Percentiles rank a stretch among this genome's conserved stretches.
Conservation (phyloP, 2,888 invertebrate genomes). For the Dryobotodes eremita region DNA sequence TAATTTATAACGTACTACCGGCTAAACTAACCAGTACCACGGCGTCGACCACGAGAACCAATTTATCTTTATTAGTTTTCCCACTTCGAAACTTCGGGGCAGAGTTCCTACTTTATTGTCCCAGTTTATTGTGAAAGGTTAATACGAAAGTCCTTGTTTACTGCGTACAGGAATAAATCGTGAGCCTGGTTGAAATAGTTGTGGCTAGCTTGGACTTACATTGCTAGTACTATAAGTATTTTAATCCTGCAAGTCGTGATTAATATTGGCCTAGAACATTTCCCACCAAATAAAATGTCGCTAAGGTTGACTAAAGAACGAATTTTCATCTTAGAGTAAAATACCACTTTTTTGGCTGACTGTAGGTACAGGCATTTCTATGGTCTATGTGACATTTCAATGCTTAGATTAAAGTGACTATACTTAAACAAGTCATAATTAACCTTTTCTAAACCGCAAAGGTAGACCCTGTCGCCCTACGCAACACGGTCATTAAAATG, state of each 20-base stretch:
- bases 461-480: background rate
- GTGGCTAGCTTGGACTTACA: background rate
- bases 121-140: conserved; percentile 41
- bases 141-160: conserved; percentile 36
- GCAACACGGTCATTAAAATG: background rate
- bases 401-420: background rate
- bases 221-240: background rate
- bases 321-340: background rate
- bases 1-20: conserved; percentile 3
- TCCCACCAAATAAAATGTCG: background rate
- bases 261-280: background rate
- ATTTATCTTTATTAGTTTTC: conserved; percentile 34
- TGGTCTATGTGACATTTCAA: background rate
- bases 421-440: background rate
- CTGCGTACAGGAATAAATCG: conserved; percentile 9
- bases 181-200: conserved; percentile 2
- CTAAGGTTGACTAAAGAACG: background rate
- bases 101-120: conserved; percentile 35
- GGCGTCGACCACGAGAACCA: conserved; percentile 22
- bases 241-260: background rate
- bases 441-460: background rate
- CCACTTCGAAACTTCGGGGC: conserved; percentile 13
- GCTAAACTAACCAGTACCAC: background rate
- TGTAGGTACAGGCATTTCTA: background rate
- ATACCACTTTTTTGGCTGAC: too few relatives aligned